phyloP scores from a whole-genome alignment of 1,140 invertebrate genomes.

The Orius laevigatus region DNA sequence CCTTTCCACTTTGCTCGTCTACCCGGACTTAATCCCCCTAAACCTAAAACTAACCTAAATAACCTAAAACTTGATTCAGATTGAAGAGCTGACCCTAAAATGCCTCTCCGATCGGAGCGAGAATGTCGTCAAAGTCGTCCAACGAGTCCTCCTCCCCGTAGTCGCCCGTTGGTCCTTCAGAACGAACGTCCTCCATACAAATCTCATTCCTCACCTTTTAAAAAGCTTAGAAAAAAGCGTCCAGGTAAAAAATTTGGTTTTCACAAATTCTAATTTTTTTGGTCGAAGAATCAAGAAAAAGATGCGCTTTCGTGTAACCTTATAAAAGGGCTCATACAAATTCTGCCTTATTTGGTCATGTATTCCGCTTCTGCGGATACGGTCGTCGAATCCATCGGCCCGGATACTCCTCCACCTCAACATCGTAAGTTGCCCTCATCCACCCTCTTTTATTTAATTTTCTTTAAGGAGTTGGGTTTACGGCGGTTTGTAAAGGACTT shows the following conservation, averaged over 20 bases:
- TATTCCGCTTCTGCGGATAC: conserved; percentile 28
- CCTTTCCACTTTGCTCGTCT: no score
- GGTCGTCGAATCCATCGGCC: conserved; percentile 25
- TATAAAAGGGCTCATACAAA: conserved; percentile 29
- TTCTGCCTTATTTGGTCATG: conserved; percentile 35
- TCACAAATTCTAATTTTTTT: no score
- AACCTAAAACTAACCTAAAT: no score
- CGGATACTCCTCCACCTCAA: conserved; percentile 24
- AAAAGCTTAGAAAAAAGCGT: conserved; percentile 16
- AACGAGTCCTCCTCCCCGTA: conserved; percentile 33
- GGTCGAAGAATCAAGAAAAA: conserved; percentile 3
- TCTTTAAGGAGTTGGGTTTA: conserved; percentile 31
- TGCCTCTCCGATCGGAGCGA: conserved; percentile 34
- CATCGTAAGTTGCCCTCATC: conserved; percentile 12
- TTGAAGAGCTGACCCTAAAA: conserved; percentile 38
- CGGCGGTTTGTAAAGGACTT: conserved; percentile 30
- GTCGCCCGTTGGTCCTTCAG: conserved; percentile 46
- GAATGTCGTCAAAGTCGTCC: conserved; percentile 32
- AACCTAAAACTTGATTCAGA: conserved; percentile 25
- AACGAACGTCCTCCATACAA: conserved; percentile 32
- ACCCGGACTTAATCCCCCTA: no score
- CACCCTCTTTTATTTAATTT: conserved; percentile 13
- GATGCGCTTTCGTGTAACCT: conserved; percentile 3
- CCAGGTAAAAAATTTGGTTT: conserved; percentile 13
- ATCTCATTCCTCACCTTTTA: conserved; percentile 25